phyloP scores from a whole-genome alignment of 1,140 invertebrate species.

The Drosophila bipectinata region DNA sequence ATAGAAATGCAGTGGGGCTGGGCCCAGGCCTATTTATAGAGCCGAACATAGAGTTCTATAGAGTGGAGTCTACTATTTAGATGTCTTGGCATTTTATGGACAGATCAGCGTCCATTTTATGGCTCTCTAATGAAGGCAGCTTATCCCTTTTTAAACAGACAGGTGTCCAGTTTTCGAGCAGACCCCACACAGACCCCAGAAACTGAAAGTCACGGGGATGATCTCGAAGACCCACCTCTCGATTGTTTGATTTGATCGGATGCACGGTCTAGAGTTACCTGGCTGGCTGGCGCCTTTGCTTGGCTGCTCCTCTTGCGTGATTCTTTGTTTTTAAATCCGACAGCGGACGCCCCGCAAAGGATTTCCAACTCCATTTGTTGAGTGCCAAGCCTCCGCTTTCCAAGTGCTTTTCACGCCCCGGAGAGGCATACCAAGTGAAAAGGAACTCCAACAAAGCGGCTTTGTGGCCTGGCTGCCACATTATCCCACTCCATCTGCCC shows the following conservation, averaged over 20 bases:
- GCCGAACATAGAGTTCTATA: conserved; percentile 22
- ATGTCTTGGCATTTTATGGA: conserved; percentile 27
- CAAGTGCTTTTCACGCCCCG: conserved; percentile 74
- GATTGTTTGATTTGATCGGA: conserved; percentile 38
- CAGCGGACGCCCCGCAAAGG: conserved; percentile 2
- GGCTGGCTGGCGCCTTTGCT: conserved; percentile 30
- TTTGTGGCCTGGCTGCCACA: conserved; percentile 47
- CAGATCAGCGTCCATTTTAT: conserved; percentile 38
- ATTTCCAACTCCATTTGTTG: conserved; percentile 15
- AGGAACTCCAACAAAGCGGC: conserved; percentile 55
- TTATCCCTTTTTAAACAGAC: conserved; percentile 14
- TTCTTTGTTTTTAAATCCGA: conserved; percentile 10
- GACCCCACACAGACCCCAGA: conserved; percentile 41
- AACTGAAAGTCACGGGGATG: conserved; percentile 37
- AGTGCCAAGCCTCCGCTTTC: conserved; percentile 51
- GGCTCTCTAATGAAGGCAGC: conserved; percentile 48
- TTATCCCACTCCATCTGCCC: background rate
- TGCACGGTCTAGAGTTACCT: conserved; percentile 41
- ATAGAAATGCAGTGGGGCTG: conserved; percentile 8
- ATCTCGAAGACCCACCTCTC: conserved; percentile 11
- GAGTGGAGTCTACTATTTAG: conserved; percentile 17
- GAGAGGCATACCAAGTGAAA: conserved; percentile 32
- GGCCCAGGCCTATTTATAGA: conserved; percentile 56
- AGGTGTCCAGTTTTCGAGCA: conserved; percentile 22
- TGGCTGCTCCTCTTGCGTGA: background rate